Evolutionary conservation across 2,797 vertebrate species (phyloP).

Genomic region (Apodemus agrarius): DNA sequence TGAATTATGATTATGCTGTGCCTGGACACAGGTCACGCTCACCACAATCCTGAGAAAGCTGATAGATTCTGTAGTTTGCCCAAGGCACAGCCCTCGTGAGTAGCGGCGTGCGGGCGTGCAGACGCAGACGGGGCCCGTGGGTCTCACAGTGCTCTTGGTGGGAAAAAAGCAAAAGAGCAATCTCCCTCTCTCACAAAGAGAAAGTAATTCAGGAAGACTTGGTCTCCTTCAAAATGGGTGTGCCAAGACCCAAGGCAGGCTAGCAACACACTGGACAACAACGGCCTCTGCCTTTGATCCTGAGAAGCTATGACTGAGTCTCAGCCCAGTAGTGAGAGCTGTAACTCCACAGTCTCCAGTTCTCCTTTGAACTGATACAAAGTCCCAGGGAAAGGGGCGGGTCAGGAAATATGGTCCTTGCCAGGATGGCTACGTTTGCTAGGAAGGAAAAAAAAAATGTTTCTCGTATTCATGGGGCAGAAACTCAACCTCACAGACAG

Average conservation of each 20-base stretch:
- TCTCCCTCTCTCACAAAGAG: not conserved
- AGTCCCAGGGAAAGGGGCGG: not conserved
- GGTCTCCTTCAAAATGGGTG: not conserved
- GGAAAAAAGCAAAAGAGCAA: not conserved
- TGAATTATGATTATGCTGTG: not conserved
- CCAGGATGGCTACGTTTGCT: too few species aligned
- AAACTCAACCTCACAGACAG: not conserved
- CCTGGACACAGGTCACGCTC: not conserved
- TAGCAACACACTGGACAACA: not conserved
- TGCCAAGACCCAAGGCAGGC: not conserved
- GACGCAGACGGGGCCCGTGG: rapidly evolving
- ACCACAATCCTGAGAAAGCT: not conserved
- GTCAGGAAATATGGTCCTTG: not conserved
- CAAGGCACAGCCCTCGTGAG: not conserved
- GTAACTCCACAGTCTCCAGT: too few species aligned
- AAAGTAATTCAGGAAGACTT: not conserved
- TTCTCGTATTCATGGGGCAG: not conserved
- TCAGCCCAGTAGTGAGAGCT: not conserved
- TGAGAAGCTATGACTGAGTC: not conserved
- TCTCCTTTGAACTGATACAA: not conserved
- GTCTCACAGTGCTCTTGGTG: not conserved
- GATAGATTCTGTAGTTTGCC: not conserved
- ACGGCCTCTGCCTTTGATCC: not conserved
- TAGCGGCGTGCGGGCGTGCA: not conserved
- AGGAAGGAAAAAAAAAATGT: not conserved